Evolutionary conservation across 2,113 vertebrate genomes (phyloP), one percentile per base, ranked within the genome.

Genomic region (human (Homo sapiens)): DNA sequence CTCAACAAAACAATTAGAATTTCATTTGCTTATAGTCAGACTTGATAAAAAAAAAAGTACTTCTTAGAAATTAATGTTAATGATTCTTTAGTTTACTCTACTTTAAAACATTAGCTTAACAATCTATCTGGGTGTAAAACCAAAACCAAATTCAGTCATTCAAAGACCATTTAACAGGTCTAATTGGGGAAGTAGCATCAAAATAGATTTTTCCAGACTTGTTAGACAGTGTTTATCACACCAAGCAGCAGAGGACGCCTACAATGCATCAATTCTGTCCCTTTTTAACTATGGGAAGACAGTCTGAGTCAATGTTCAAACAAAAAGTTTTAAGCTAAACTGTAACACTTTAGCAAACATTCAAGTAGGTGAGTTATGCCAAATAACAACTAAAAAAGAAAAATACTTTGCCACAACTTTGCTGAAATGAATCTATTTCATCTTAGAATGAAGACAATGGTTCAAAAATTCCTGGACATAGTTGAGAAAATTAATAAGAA

Each of bases 141-240:
- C 92, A 97, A 97, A 96, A 83, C 52, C 40, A 96, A 96, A 98
- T 93, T 88, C 84, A 97, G 50, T 96, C 82, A 94, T 96, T 98
- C 93, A 95, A 59, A 97, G 68, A 94, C 43, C 81, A 86, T 98
- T 98, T 98, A 98, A 80, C 95, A 94, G 76, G 23, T 97, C 92
- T 98, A 98, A 99, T 98, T 98, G 96, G 94, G 80, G 76, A 98
- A 98, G 97, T 66, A 6, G 83, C 75, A 97, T 98, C 97, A 97
- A 98, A 98, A 98, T 98, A 90, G 98, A 98, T 99, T 99, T 98
- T 98, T 97, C 90, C 50, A 70, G 88, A 97, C 86, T 95, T 97
- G 90, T 98, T 98, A 98, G 98, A 96, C 92, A 96, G 81, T 98
- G 92, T 98, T 98, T 98, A 97, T 99, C 97, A 97, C 97, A 97